Evolutionary conservation across 1,140 invertebrate genomes (phyloP), one percentile per base, ranked within the genome.

Genomic region (Conus betulinus): DNA sequence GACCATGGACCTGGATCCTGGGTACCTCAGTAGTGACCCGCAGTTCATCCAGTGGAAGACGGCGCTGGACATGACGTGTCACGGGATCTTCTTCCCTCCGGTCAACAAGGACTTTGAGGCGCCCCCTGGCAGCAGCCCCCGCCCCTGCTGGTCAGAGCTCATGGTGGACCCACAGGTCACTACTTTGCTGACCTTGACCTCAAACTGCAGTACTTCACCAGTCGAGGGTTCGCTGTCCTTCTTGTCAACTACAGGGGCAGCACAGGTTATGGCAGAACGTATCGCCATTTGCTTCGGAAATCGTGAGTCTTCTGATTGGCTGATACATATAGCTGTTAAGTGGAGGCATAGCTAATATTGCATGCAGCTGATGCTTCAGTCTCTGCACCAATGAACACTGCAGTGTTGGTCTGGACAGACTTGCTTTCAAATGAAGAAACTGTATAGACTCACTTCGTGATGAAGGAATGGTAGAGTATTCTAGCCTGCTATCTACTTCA

Each of bases 201-300:
- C 11, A 93, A 93, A 83, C 94, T 94, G 27, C 95, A 95, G 91
- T 95, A 95, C 90, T 95, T 93, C 85, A 95, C 95, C 8, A 94
- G 92, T 79, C 91, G 95, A 39, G 95, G 95, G 27, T 93, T 95
- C 91, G 95, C 94, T 17, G 93, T 95, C 5, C 90, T 95, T 13
- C 94, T 94, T 91, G 95, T 95, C 5, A 93, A 95, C 90, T 95
- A 95, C 87, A 88, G 95, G 25, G 95, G 95, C 11, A 95, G 94
- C 55, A 95, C 94, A 15, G 95, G 95, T n/a, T 95, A 94, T 91
- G 94, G 94, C 13, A 92, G 92, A 67, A 82, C 88, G n/a, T 95
- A 94, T 90, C 92, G 94, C 60, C 90, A 94, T 78, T 90, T 90
- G 78, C 92, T 95, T 5, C 85, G 90, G n/a, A 85, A 87, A 71